Percentiles rank a stretch among this genome's conserved stretches.
phyloP scores from a whole-genome alignment of 2,888 invertebrate genomes.

The Tridacna gigas region DNA sequence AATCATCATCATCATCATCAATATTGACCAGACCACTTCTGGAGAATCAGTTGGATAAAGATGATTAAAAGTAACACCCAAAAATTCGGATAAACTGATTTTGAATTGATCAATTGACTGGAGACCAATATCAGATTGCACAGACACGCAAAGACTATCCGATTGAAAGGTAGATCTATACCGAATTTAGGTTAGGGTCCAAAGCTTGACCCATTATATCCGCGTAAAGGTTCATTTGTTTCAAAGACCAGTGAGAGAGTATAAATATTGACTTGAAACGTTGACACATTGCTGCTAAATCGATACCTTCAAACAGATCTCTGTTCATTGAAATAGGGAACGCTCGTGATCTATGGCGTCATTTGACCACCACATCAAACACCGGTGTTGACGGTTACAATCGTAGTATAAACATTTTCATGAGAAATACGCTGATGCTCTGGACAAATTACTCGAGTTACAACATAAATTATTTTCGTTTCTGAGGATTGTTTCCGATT shows the following conservation, averaged over 20 bases:
- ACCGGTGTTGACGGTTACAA: conserved; percentile 11
- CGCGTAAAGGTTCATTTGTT: conserved; percentile 12
- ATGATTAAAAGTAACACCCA: too few species aligned
- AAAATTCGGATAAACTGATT: too few species aligned
- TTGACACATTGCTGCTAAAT: conserved; percentile 21
- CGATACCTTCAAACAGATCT: conserved; percentile 19
- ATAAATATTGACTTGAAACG: conserved; percentile 27
- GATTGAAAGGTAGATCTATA: too few species aligned
- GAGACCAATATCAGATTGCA: too few species aligned
- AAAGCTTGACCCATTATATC: too few species aligned
- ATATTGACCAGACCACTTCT: too few species aligned
- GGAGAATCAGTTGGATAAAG: too few species aligned
- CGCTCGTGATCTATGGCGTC: conserved; percentile 12
- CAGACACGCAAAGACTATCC: too few species aligned
- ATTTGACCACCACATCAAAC: conserved; percentile 30
- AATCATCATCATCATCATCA: too few species aligned
- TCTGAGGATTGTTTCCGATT: background rate
- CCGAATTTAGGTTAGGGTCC: too few species aligned
- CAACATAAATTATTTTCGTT: conserved; percentile 1
- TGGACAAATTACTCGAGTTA: conserved; percentile 1
- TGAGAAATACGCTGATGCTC: conserved; percentile 27
- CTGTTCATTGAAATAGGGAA: conserved; percentile 14
- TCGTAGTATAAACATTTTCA: conserved; percentile 30
- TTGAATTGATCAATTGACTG: too few species aligned
- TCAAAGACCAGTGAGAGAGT: background rate